Percentiles rank a stretch among this genome's conserved stretches.
These are phyloP conservation scores for Anthoscopus minutus DNA, from an alignment of 2,113 vertebrate genomes.

Conservation along the genomic window DNA sequence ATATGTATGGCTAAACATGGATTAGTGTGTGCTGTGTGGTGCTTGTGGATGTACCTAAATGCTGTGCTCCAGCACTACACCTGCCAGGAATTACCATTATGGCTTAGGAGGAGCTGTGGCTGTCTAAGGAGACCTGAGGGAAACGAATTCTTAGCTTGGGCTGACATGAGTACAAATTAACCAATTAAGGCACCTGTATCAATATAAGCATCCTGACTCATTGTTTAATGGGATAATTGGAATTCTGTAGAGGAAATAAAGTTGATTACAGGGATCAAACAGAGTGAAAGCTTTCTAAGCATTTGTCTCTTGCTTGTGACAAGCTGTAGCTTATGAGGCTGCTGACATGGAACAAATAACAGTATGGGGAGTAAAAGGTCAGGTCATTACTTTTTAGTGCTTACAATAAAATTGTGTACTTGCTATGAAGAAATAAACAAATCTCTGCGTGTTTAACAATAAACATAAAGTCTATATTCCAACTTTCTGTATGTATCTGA, in stretches of 20 bases:
- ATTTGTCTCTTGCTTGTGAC: neutral
- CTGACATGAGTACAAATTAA: constrained; percentile 27
- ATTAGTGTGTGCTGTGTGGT: neutral
- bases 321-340: neutral
- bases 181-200: constrained; percentile 41
- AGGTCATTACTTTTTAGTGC: neutral
- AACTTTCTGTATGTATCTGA: neutral
- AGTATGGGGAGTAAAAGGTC: neutral
- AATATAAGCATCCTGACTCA: constrained; percentile 38
- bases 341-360: neutral
- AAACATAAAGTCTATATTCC: neutral
- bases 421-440: neutral
- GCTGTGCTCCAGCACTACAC: neutral
- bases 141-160: neutral
- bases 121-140: neutral
- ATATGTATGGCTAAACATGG: neutral
- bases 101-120: neutral
- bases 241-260: constrained; percentile 41
- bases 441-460: neutral
- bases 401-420: neutral
- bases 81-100: neutral
- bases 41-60: neutral
- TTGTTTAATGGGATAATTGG: constrained; percentile 51
- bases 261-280: constrained; percentile 16
- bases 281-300: neutral